Conservation (phyloP, 1,140 invertebrate species). For the Pectinophora gossypiella region DNA sequence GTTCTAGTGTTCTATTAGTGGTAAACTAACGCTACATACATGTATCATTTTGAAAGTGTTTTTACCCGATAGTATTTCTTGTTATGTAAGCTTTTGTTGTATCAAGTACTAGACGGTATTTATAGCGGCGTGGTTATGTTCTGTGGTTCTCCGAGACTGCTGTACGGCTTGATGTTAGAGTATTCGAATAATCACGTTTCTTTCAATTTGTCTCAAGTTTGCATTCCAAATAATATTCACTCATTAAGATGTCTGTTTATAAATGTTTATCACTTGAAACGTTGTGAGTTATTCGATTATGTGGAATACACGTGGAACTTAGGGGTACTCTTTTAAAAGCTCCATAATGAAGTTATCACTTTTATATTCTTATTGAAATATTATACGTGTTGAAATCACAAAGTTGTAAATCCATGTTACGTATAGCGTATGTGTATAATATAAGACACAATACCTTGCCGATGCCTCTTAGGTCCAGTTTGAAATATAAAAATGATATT, state of each 20-base stretch:
- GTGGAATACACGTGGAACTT: not conserved
- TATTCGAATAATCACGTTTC: conserved; percentile 12
- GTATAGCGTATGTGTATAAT: conserved; percentile 24
- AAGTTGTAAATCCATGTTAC: conserved; percentile 31
- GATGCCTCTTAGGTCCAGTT: conserved; percentile 51
- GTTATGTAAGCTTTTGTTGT: not conserved
- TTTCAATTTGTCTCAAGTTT: conserved; percentile 24
- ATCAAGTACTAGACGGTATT: not conserved
- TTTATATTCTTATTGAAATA: conserved; percentile 12
- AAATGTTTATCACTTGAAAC: conserved; percentile 2
- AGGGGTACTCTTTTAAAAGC: not conserved
- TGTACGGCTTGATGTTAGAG: conserved; percentile 9
- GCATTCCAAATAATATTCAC: conserved; percentile 39
- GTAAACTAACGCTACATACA: no score
- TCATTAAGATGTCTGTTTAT: conserved; percentile 1
- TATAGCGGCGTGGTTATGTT: not conserved
- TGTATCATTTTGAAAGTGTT: no score
- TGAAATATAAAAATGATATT: conserved; percentile 59
- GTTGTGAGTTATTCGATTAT: not conserved
- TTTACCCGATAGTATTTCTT: no score
- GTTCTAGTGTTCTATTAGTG: no score
- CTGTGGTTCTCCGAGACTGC: conserved; percentile 15
- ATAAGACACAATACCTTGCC: conserved; percentile 40
- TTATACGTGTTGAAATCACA: conserved; percentile 18
- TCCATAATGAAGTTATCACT: conserved; percentile 9